A percentile compares a stretch with the other conserved stretches of the same genome.
Evolutionary conservation across 2,888 invertebrate species (phyloP).

Genomic region (Aphidius colemani): DNA sequence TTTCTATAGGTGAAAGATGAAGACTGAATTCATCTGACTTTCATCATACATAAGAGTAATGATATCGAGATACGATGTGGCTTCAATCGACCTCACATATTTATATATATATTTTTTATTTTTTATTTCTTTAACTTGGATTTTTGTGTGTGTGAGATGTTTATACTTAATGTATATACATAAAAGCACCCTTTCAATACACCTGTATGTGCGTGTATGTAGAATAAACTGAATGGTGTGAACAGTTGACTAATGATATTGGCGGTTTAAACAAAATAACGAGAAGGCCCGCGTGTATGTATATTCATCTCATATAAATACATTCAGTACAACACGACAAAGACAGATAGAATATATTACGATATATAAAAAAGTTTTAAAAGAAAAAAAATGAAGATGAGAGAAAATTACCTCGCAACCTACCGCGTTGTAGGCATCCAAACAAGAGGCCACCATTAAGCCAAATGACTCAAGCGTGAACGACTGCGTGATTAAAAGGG

Average conservation of each 20-base stretch:
- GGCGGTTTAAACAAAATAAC: slow-evolving; percentile 47
- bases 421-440: slow-evolving; percentile 46
- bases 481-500: slow-evolving; percentile 55
- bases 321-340: slow-evolving; percentile 9
- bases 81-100: too few species aligned
- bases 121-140: too few species aligned
- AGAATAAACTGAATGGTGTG: too few species aligned
- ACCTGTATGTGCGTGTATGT: too few species aligned
- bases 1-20: too few species aligned
- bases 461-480: slow-evolving; percentile 49
- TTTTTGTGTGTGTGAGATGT: too few species aligned
- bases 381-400: slow-evolving; percentile 29
- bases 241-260: background rate
- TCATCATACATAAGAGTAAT: too few species aligned
- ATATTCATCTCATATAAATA: background rate
- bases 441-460: slow-evolving; percentile 52
- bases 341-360: slow-evolving; percentile 17
- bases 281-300: slow-evolving; percentile 1
- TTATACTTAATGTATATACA: too few species aligned
- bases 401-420: slow-evolving; percentile 36
- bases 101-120: too few species aligned
- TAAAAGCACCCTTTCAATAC: too few species aligned
- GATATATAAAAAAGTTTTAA: background rate
- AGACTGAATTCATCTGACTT: too few species aligned
- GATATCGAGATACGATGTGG: too few species aligned